These are phyloP conservation scores for Neopipo cinnamomea DNA, from an alignment of 2,113 vertebrate genomes.

Conservation along the genomic window DNA sequence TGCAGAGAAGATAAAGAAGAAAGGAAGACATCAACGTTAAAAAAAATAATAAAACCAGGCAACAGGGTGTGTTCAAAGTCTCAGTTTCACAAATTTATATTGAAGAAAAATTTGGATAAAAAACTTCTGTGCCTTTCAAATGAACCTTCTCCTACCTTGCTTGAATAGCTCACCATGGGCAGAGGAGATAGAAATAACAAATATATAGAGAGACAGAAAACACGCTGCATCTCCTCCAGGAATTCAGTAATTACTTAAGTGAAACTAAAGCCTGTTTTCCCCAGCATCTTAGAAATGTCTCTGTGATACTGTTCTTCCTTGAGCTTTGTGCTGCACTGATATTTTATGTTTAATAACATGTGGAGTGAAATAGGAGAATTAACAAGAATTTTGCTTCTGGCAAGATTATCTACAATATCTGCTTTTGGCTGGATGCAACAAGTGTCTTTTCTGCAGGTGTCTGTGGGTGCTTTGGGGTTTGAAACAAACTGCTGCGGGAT, in stretches of 20 bases:
- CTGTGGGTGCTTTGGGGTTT: background rate
- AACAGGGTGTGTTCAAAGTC: background rate
- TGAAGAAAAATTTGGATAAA: background rate
- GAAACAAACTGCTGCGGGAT: background rate
- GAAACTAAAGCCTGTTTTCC: background rate
- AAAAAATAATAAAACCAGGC: background rate
- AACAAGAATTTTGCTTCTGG: background rate
- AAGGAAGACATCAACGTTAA: background rate
- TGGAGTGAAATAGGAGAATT: background rate
- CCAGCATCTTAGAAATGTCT: background rate
- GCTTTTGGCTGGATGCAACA: background rate
- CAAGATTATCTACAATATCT: background rate
- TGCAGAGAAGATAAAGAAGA: constrained; percentile 15
- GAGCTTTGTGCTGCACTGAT: background rate
- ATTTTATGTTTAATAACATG: background rate
- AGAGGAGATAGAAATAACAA: background rate
- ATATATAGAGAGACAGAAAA: background rate
- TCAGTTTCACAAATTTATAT: background rate
- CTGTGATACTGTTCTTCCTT: background rate
- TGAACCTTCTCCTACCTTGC: background rate
- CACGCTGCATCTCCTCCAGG: background rate
- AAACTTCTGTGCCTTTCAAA: background rate
- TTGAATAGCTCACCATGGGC: background rate
- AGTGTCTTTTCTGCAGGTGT: background rate
- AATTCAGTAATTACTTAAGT: background rate